Conservation (phyloP, 2,797 vertebrate species). For the Valencia hispanica region DNA sequence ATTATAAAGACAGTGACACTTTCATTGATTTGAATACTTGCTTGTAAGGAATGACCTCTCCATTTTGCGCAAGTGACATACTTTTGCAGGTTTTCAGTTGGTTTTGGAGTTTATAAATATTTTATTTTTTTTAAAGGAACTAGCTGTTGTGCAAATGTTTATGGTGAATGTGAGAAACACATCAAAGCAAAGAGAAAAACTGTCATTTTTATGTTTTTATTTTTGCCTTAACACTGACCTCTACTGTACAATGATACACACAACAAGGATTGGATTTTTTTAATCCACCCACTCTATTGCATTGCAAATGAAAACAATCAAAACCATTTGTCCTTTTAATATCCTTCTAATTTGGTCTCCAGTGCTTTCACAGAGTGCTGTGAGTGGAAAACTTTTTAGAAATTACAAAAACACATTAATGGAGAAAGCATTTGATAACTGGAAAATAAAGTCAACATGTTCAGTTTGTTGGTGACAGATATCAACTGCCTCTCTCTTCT, state of each 20-base stretch:
- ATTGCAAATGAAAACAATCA: neutral
- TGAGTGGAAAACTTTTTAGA: neutral
- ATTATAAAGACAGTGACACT: no score
- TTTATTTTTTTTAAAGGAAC: no score
- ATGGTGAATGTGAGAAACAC: no score
- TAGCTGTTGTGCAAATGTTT: no score
- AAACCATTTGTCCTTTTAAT: neutral
- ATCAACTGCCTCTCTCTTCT: constrained; percentile 56
- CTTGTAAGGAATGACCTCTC: no score
- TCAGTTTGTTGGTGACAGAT: neutral
- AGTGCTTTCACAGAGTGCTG: neutral
- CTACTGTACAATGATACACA: constrained; percentile 43
- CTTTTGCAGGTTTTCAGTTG: no score
- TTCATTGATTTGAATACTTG: no score
- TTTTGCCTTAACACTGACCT: constrained; percentile 50
- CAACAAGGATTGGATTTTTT: constrained; percentile 16
- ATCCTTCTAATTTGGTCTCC: neutral
- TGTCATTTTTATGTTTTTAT: neutral
- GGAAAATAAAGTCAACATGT: constrained; percentile 2
- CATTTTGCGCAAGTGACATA: no score
- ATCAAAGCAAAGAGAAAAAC: no score
- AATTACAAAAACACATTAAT: neutral
- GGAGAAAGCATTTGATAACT: neutral
- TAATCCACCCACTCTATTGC: neutral
- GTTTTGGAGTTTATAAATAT: no score